Percentiles rank a stretch among this genome's conserved stretches.
Conservation (phyloP, 2,797 vertebrate species). For the Clarias laeviceps region DNA sequence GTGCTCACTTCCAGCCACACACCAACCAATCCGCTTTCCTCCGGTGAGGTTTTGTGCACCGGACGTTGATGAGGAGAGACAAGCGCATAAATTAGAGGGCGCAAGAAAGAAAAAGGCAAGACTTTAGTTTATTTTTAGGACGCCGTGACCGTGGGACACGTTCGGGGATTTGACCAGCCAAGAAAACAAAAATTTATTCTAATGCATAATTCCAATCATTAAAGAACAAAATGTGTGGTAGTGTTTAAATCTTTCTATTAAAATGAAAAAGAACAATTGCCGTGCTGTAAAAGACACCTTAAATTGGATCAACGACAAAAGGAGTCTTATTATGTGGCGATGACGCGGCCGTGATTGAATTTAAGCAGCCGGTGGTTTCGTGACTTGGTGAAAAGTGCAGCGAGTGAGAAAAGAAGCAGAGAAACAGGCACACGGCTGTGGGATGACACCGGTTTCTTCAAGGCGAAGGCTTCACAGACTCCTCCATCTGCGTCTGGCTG, state of each 20-base stretch:
- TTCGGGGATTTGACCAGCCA: background rate
- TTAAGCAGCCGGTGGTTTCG: slow-evolving; percentile 34
- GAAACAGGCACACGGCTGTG: slow-evolving; percentile 25
- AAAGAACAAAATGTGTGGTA: background rate
- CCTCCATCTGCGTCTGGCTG: slow-evolving; percentile 74
- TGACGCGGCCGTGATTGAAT: slow-evolving; percentile 22
- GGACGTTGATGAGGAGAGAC: slow-evolving; percentile 40
- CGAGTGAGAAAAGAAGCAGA: slow-evolving; percentile 53
- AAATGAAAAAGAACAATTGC: background rate
- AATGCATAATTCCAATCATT: background rate
- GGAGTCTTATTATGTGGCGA: slow-evolving; percentile 7
- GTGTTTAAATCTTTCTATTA: background rate
- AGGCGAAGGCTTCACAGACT: slow-evolving; percentile 66
- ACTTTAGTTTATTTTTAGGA: background rate
- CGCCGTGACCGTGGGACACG: background rate
- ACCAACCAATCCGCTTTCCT: slow-evolving; percentile 48
- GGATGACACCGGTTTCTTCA: slow-evolving; percentile 70
- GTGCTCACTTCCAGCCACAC: slow-evolving; percentile 43
- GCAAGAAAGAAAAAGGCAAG: background rate
- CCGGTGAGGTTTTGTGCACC: slow-evolving; percentile 32
- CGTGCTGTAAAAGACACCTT: background rate
- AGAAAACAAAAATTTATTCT: background rate
- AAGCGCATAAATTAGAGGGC: background rate
- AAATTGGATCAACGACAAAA: slow-evolving; percentile 25
- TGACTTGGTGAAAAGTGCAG: slow-evolving; percentile 47